phyloP scores from a whole-genome alignment of 1,140 invertebrate species.

The Neuroterus valhalla region DNA sequence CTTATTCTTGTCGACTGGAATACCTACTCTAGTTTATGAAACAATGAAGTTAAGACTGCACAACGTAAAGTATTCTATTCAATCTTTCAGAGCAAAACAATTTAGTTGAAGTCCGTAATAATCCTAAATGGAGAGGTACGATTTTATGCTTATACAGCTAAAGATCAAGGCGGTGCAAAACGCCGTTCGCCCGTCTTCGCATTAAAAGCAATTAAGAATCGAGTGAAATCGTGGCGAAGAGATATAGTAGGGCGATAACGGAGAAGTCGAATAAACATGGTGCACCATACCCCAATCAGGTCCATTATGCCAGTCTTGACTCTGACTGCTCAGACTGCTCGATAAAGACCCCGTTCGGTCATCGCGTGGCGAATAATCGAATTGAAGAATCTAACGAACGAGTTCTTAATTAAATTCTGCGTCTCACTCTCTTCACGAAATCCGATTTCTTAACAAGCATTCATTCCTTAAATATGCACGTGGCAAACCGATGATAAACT shows the following conservation, averaged over 20 bases:
- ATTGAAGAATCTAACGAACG: slow-evolving; percentile 1
- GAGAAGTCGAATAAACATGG: neutral
- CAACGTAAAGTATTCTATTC: too few species aligned
- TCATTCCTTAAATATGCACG: neutral
- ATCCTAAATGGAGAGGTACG: neutral
- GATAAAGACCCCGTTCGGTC: neutral
- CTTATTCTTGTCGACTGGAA: too few species aligned
- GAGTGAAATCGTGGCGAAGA: neutral
- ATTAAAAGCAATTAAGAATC: slow-evolving; percentile 8
- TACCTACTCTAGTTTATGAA: too few species aligned
- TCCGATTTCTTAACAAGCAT: neutral
- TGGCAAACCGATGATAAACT: neutral
- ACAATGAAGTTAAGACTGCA: too few species aligned
- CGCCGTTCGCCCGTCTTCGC: neutral
- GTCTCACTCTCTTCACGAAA: neutral
- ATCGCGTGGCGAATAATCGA: slow-evolving; percentile 5
- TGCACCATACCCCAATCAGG: neutral
- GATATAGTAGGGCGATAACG: slow-evolving; percentile 2
- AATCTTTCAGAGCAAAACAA: too few species aligned
- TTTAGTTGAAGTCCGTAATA: neutral
- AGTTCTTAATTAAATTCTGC: slow-evolving; percentile 19
- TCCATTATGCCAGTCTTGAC: neutral
- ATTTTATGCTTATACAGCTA: neutral
- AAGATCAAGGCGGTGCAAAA: neutral
- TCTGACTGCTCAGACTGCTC: neutral